Conservation (phyloP, 2,797 vertebrate species). For the Peromyscus eremicus region DNA sequence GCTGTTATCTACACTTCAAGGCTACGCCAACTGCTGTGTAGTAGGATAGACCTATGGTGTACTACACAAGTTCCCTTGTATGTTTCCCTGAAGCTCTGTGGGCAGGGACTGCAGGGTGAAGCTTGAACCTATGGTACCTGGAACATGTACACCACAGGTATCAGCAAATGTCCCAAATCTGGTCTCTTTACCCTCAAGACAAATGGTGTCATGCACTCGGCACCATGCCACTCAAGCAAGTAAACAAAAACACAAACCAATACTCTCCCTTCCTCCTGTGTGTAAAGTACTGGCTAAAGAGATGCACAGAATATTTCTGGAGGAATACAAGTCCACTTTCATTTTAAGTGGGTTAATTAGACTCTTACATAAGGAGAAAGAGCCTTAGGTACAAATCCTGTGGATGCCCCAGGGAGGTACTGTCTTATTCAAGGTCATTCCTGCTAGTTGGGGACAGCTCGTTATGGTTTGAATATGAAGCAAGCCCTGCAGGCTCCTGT, state of each 20-base stretch:
- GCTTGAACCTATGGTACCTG: background rate
- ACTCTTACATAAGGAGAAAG: background rate
- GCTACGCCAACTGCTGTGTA: background rate
- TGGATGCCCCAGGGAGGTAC: background rate
- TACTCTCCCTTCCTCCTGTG: background rate
- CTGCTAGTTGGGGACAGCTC: background rate
- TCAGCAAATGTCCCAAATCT: background rate
- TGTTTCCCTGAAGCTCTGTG: background rate
- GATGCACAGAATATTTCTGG: background rate
- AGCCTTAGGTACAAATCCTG: background rate
- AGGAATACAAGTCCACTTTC: background rate
- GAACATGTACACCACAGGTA: background rate
- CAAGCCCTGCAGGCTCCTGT: background rate
- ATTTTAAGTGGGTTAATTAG: slow-evolving; percentile 21
- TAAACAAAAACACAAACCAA: background rate
- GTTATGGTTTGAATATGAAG: background rate
- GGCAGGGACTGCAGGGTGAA: background rate
- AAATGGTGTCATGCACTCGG: background rate
- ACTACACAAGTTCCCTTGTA: background rate
- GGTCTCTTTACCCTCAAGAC: background rate
- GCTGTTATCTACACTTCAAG: background rate
- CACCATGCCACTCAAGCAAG: background rate
- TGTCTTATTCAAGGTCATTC: background rate
- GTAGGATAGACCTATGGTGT: background rate
- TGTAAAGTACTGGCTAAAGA: background rate